These are phyloP conservation scores for Anguilla pacifica DNA, from an alignment of 2,797 vertebrate species.

Conservation along the genomic window DNA sequence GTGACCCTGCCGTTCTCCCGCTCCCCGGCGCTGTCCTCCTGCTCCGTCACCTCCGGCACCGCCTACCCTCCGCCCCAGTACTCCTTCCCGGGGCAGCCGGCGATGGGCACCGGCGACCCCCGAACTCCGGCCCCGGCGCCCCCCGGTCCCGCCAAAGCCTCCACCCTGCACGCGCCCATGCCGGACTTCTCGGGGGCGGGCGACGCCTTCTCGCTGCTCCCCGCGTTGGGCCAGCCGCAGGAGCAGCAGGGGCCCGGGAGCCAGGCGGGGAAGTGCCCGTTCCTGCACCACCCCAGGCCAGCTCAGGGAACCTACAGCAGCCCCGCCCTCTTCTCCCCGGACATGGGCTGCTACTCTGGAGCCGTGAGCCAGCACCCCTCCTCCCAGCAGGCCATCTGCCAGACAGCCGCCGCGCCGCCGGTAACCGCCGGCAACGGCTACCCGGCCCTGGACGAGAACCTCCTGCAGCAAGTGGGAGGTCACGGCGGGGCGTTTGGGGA, in stretches of 20 bases:
- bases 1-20: slow-evolving; percentile 76
- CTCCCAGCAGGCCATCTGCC: slow-evolving; percentile 79
- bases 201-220: slow-evolving; percentile 81
- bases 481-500: slow-evolving; percentile 83
- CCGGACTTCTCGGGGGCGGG: slow-evolving; percentile 80
- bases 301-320: slow-evolving; percentile 82
- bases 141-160: slow-evolving; percentile 70
- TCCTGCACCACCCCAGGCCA: slow-evolving; percentile 81
- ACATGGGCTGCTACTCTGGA: slow-evolving; percentile 81
- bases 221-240: slow-evolving; percentile 77
- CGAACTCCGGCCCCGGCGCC: slow-evolving; percentile 73
- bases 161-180: slow-evolving; percentile 69
- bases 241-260: slow-evolving; percentile 71
- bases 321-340: slow-evolving; percentile 86
- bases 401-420: slow-evolving; percentile 63
- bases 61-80: slow-evolving; percentile 82
- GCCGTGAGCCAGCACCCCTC: slow-evolving; percentile 71
- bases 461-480: slow-evolving; percentile 81
- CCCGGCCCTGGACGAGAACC: slow-evolving; percentile 81
- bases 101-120: slow-evolving; percentile 78
- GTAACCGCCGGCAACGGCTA: slow-evolving; percentile 78
- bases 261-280: slow-evolving; percentile 77
- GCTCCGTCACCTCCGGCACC: slow-evolving; percentile 77
- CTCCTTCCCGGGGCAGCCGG: slow-evolving; percentile 84
- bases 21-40: slow-evolving; percentile 79